Conservation (phyloP, 2,888 invertebrate genomes). For the Macropis europaea region DNA sequence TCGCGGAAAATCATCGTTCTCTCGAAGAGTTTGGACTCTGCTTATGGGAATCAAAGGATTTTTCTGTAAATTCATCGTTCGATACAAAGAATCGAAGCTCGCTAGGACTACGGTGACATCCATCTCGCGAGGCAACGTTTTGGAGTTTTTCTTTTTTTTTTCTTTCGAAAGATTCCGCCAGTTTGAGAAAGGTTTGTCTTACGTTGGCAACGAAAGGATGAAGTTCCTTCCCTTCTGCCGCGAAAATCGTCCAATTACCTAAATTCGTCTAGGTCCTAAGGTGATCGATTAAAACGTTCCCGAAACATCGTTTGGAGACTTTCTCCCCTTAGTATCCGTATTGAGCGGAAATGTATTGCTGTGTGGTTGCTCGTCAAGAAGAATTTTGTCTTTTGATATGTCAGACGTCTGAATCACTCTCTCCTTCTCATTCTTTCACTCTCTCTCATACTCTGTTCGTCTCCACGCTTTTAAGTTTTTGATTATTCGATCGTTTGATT, state of each 20-base stretch:
- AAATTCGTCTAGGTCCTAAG: conserved; percentile 30
- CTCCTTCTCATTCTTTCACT: conserved; percentile 6
- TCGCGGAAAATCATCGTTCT: not conserved
- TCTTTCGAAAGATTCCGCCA: not conserved
- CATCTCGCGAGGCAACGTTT: too few species aligned
- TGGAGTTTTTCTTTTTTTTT: not conserved
- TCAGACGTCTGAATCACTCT: conserved; percentile 61
- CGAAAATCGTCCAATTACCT: conserved; percentile 3
- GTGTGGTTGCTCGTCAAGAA: conserved; percentile 64
- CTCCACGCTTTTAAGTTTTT: not conserved
- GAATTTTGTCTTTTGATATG: conserved; percentile 73
- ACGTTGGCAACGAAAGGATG: not conserved
- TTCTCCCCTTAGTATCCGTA: conserved; percentile 65
- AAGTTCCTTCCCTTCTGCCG: not conserved
- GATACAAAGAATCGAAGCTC: conserved; percentile 1
- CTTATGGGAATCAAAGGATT: not conserved
- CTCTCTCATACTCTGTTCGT: conserved; percentile 25
- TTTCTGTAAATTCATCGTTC: too few species aligned
- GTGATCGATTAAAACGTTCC: conserved; percentile 55
- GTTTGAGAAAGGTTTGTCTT: too few species aligned
- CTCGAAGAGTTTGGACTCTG: not conserved
- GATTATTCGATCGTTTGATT: not conserved
- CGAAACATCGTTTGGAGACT: conserved; percentile 52
- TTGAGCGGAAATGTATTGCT: conserved; percentile 77
- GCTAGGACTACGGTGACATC: too few species aligned